Base-by-base conservation (phyloP, 1,140 invertebrate species). In the Acromyrmex heyeri region DNA sequence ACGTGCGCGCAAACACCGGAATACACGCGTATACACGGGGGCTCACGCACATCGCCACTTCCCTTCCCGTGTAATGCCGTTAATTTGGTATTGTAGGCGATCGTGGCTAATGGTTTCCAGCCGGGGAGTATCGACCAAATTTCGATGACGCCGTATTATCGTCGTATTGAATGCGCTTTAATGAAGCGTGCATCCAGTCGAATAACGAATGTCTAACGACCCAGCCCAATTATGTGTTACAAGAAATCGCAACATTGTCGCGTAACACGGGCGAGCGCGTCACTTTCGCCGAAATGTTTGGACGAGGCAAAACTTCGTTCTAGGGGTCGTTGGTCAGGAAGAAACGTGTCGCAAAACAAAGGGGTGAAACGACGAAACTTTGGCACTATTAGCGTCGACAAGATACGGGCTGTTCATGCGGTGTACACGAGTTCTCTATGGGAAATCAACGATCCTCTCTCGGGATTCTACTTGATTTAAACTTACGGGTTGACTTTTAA, bases 71-170 rank as follows among this genome's bases (percentile, higher is more conserved):
- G 79, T 83, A 83, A 83, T 73, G 79, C 79, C 72, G 79, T 83
- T 83, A 83, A 83, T 83, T 83, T 75, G 79, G 69, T 83, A 83
- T 83, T 83, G 79, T 83, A 83, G 79, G 30, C 79, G 79, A 83
- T 83, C 79, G 69, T 50, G 24, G 69, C 79, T 83, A 83, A 83
- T 83, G 79, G 79, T 75, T 83, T 83, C 79, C 79, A 83, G 44
- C 69, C 64, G 79, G 55, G 55, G 79, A 75, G 69, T 83, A 83
- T 83, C 79, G 79, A 83, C 55, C 55, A 48, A 83, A 83, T 83
- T 83, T 83, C 79, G 79, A 83, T 83, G 79, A 83, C 69, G 79
- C 27, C 79, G 79, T 73, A 83, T 83, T 83, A 83, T 75, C 69
- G 30, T 75, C 69, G 69, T 44, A 69, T 55, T 75, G 79, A 83